Conservation (phyloP, 2,888 invertebrate genomes). For the Trissoscelio sp. region DNA sequence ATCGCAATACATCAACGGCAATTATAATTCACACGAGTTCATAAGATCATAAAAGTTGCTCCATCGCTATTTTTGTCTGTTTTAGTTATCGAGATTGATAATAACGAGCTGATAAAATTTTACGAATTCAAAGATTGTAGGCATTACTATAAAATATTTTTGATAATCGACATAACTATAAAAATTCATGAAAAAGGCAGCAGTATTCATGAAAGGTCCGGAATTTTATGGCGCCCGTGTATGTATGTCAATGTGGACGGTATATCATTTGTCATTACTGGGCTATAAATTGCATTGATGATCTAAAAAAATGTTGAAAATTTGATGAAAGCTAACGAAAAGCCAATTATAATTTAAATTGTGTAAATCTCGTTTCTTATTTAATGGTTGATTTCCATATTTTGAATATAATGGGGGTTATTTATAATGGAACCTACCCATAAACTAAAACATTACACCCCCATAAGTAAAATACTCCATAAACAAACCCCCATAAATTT, state of each 20-base stretch:
- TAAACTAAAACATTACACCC: too few relatives aligned
- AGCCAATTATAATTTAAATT: too few relatives aligned
- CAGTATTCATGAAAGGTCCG: not conserved
- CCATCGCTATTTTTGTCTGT: slow-evolving; percentile 20
- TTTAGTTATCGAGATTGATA: slow-evolving; percentile 51
- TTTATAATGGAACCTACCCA: too few relatives aligned
- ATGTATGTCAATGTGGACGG: not conserved
- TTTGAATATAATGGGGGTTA: too few relatives aligned
- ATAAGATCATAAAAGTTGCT: not conserved
- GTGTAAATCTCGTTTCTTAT: too few relatives aligned
- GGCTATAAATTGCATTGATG: too few relatives aligned
- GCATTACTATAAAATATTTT: slow-evolving; percentile 33
- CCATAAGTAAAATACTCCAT: not conserved
- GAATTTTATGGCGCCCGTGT: slow-evolving; percentile 2
- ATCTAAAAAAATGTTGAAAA: too few relatives aligned
- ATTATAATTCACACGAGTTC: slow-evolving; percentile 9
- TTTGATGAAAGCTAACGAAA: too few relatives aligned
- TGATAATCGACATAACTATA: slow-evolving; percentile 31
- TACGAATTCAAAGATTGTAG: slow-evolving; percentile 30
- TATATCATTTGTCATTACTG: not conserved
- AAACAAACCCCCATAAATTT: slow-evolving; percentile 16
- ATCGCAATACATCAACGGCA: too few relatives aligned
- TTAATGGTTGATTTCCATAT: too few relatives aligned
- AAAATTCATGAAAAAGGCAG: slow-evolving; percentile 36
- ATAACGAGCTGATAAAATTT: slow-evolving; percentile 54